Percentiles rank a stretch among this genome's conserved stretches.
These are phyloP conservation scores for Phainopepla nitens DNA, from an alignment of 2,113 vertebrate genomes.

Conservation along the genomic window DNA sequence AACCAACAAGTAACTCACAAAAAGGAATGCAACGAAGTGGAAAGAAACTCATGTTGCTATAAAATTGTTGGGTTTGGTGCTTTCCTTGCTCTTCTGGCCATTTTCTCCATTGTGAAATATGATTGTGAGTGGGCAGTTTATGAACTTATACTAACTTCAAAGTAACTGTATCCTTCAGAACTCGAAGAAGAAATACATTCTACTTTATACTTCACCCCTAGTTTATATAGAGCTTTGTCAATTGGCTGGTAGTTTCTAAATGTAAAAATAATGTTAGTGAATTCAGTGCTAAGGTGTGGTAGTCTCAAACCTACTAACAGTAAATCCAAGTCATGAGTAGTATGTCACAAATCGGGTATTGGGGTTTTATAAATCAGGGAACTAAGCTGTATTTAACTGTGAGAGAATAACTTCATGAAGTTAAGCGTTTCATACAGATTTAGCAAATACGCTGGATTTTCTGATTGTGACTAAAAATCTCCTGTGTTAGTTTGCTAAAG, in stretches of 20 bases:
- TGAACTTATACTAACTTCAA: background rate
- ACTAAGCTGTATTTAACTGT: conserved; percentile 29
- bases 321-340: background rate
- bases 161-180: background rate
- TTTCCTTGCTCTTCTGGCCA: background rate
- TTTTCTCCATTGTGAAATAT: background rate
- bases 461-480: background rate
- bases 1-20: background rate
- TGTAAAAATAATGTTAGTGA: background rate
- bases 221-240: background rate
- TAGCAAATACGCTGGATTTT: background rate
- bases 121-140: rapidly evolving
- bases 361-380: background rate
- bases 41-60: background rate
- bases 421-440: conserved; percentile 2
- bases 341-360: background rate
- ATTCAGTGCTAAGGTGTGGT: background rate
- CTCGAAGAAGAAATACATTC: background rate
- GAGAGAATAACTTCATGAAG: background rate
- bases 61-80: background rate
- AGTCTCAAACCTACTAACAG: background rate
- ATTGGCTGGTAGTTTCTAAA: background rate
- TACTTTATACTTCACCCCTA: background rate
- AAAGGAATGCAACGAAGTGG: background rate
- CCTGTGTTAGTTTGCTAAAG: background rate